Conservation (phyloP, 2,797 vertebrate species). For the Mastacembelus armatus region DNA sequence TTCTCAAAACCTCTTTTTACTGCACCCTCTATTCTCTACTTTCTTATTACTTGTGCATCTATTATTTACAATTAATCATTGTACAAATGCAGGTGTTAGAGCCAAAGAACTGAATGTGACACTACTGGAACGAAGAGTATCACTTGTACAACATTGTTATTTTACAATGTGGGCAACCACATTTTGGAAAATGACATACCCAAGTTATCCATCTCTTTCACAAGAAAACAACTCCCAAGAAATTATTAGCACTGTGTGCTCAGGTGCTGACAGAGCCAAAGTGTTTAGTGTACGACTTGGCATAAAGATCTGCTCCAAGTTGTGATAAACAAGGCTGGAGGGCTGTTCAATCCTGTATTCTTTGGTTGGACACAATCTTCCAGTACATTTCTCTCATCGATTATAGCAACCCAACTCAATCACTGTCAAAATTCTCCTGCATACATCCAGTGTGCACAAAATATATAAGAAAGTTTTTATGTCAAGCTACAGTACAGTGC, state of each 20-base stretch:
- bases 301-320: slow-evolving; percentile 14
- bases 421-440: slow-evolving; percentile 3
- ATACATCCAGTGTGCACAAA: slow-evolving; percentile 5
- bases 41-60: neutral
- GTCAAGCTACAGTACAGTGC: slow-evolving; percentile 2
- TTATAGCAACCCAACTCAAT: slow-evolving; percentile 17
- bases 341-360: neutral
- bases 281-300: slow-evolving; percentile 6
- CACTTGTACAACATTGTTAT: neutral
- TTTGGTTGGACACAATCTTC: slow-evolving; percentile 21
- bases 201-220: slow-evolving; percentile 18
- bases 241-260: slow-evolving; percentile 9
- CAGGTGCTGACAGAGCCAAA: slow-evolving; percentile 8
- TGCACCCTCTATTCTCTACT: neutral
- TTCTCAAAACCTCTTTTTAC: neutral
- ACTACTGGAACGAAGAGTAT: slow-evolving; percentile 4
- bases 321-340: slow-evolving; percentile 22
- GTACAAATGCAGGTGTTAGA: neutral
- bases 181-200: slow-evolving; percentile 18
- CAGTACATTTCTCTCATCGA: slow-evolving; percentile 19
- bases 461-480: slow-evolving; percentile 2
- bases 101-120: neutral
- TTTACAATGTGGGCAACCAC: slow-evolving; percentile 2
- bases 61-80: neutral
- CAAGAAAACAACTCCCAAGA: slow-evolving; percentile 10